These are phyloP conservation scores for Heliocidaris tuberculata DNA, from an alignment of 35 echinoderm and acorn worm species.

Conservation along the genomic window DNA sequence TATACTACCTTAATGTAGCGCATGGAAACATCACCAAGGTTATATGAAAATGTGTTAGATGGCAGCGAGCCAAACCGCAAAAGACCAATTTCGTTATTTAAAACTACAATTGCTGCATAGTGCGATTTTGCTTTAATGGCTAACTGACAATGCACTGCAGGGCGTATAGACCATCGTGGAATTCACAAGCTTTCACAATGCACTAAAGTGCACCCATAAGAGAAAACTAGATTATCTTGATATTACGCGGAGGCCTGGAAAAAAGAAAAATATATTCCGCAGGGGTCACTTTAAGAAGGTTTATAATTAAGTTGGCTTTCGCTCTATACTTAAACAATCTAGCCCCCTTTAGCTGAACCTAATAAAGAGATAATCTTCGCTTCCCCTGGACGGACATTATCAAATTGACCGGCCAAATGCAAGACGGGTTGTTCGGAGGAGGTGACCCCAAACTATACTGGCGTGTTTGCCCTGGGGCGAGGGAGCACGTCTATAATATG, in stretches of 20 bases:
- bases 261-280: neutral
- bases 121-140: neutral
- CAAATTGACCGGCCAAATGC: neutral
- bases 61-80: no score
- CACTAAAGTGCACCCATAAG: neutral
- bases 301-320: slow-evolving; percentile 18
- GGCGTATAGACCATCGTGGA: neutral
- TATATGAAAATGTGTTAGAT: no score
- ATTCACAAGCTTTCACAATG: neutral
- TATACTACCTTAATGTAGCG: no score
- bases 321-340: neutral
- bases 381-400: neutral
- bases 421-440: neutral
- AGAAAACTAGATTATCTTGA: neutral
- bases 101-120: neutral
- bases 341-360: neutral
- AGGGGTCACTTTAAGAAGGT: neutral
- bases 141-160: neutral
- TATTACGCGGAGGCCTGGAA: neutral
- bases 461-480: neutral
- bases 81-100: no score
- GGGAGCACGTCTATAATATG: neutral
- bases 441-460: neutral
- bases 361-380: neutral
- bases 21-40: no score